A percentile compares a stretch with the other conserved stretches of the same genome.
Conservation (phyloP, 2,113 vertebrate species). For the Nipponia nippon region DNA sequence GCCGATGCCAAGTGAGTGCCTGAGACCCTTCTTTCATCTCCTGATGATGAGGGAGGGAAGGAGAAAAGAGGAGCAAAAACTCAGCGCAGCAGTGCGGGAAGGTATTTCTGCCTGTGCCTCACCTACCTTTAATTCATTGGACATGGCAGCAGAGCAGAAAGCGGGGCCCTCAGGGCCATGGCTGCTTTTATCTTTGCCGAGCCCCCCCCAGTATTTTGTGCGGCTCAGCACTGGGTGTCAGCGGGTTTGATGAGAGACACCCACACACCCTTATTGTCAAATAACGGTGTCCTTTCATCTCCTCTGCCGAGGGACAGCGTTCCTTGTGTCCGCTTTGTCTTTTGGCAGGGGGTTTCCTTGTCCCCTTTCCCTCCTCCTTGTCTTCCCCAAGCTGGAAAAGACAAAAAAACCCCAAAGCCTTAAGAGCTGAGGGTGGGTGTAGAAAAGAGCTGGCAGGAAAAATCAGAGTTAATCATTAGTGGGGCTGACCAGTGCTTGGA, state of each 20-base stretch:
- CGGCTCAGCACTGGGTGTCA: slow-evolving; percentile 36
- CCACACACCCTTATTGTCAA: slow-evolving; percentile 27
- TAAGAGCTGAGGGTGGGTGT: not conserved
- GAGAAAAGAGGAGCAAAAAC: not conserved
- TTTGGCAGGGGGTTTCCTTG: not conserved
- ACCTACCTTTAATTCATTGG: not conserved
- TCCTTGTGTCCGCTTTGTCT: not conserved
- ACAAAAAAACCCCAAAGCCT: not conserved
- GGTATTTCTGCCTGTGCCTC: not conserved
- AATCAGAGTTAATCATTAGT: not conserved
- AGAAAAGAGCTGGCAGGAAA: not conserved
- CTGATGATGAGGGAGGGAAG: not conserved
- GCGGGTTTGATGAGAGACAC: slow-evolving; percentile 10
- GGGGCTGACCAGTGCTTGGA: not conserved
- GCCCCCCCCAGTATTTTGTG: not conserved
- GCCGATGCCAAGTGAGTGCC: not conserved
- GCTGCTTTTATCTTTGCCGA: not conserved
- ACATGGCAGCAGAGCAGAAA: not conserved
- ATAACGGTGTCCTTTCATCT: slow-evolving; percentile 47
- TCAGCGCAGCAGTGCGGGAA: accelerated
- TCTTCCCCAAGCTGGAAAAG: not conserved
- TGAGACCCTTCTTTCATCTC: not conserved
- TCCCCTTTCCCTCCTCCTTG: not conserved
- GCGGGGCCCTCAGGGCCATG: not conserved
- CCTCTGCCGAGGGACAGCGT: slow-evolving; percentile 2